Base-by-base conservation (phyloP, 2,797 vertebrate species). In the Rhinoraja longicauda region DNA sequence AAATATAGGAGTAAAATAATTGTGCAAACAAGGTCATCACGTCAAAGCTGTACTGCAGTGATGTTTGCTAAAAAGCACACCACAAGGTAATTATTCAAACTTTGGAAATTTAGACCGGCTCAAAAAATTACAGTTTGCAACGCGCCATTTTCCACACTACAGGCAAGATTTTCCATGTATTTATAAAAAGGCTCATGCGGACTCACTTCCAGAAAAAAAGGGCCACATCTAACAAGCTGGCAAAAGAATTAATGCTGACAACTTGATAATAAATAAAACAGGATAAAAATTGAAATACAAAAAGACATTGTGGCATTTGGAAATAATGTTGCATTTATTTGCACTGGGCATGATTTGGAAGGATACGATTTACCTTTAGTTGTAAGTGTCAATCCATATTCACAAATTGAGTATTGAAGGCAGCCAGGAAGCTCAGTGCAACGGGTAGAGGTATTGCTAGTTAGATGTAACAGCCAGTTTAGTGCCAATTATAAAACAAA, bases 21-120 rank as follows among this genome's bases (percentile, higher is more conserved):
- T 92, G 90, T 92, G 90, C 90, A 92, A 92, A 75, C 39, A 75
- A 92, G 90, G 67, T 92, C 39, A 91, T 91, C 67, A 72, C 72
- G 75, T 57, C 70, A 92, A 92, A 92, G 70, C 45, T 75, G 75
- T 92, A 73, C 72, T 92, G 39, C 70, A 92, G 90, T 39, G 21
- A 29, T 92, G 26, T n/a, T 36, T 53, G 39, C 13, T 53, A 13
- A 75, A 75, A 92, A 91, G 45, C 24, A 45, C 53, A 92, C 70
- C 21, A 19, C 7, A 9, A 39, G 39, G 45, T 39, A 92, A 73
- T 53, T 53, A 45, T 79, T 92, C 45, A 45, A 75, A 72, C 90
- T 75, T 19, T 75, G 90, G 45, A 39, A 13, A 53, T n/a, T 29
- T 17, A 53, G 12, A 21, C 39, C 75, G 70, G 10, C 45, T 92